A percentile compares a stretch with the other conserved stretches of the same genome.
Evolutionary conservation across 2,113 vertebrate species (phyloP).

Genomic region (Tychaedon coryphoeus): DNA sequence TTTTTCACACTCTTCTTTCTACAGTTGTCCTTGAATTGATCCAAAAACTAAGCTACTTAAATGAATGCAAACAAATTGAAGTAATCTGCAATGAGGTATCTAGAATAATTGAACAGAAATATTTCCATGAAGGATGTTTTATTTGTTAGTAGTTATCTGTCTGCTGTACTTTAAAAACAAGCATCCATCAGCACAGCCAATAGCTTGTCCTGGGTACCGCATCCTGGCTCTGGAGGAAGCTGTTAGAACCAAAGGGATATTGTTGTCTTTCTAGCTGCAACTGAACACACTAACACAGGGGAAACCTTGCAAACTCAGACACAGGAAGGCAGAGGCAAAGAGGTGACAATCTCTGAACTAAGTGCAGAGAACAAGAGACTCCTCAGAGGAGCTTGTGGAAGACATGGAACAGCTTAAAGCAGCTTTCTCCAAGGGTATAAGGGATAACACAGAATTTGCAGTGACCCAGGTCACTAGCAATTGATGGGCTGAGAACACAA

Average conservation of each 20-base stretch:
- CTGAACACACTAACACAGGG: accelerated
- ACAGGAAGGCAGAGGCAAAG: background rate
- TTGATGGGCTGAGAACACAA: background rate
- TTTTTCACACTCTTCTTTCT: background rate
- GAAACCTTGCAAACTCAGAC: background rate
- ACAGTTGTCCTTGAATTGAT: background rate
- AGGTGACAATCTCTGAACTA: background rate
- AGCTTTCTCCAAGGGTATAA: background rate
- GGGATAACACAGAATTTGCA: background rate
- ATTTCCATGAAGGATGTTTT: background rate
- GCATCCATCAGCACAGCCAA: background rate
- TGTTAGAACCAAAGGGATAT: background rate
- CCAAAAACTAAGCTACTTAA: background rate
- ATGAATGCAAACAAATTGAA: background rate
- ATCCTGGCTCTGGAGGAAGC: background rate
- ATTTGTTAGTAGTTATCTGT: background rate
- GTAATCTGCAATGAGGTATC: background rate
- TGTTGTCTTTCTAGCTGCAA: background rate
- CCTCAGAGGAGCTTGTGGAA: background rate
- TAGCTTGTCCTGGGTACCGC: background rate
- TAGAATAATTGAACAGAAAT: background rate
- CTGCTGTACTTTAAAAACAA: background rate
- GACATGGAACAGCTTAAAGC: background rate
- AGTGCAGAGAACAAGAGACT: background rate
- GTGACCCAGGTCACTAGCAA: background rate